Evolutionary conservation across 2,113 vertebrate genomes (phyloP).

Genomic region (Oryzias curvinotus): DNA sequence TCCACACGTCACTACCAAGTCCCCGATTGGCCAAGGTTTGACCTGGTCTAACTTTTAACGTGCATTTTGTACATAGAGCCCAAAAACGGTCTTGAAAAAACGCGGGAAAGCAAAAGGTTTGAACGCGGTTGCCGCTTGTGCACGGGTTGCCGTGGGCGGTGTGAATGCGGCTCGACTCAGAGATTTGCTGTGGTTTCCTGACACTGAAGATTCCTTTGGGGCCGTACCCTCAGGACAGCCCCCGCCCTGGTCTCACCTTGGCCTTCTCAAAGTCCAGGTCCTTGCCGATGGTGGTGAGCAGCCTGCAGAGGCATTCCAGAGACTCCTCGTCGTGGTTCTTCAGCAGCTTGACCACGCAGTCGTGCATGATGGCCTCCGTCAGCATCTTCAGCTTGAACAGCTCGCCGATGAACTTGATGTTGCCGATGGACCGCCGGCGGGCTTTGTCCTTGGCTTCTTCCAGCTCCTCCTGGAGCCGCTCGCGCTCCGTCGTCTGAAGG

Average conservation of each 20-base stretch:
- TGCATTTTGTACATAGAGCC: too few species aligned
- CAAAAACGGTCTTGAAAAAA: too few species aligned
- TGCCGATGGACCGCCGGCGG: slow-evolving; percentile 92
- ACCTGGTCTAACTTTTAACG: too few species aligned
- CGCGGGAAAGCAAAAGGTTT: too few species aligned
- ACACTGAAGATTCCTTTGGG: not conserved
- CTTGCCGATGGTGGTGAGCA: slow-evolving; percentile 96
- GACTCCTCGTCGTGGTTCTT: slow-evolving; percentile 97
- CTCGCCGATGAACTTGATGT: slow-evolving; percentile 97
- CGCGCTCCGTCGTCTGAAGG: slow-evolving; percentile 84
- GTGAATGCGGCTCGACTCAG: too few species aligned
- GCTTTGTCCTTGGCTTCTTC: slow-evolving; percentile 96
- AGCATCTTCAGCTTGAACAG: slow-evolving; percentile 99
- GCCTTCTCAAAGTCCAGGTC: slow-evolving; percentile 98
- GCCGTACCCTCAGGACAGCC: not conserved
- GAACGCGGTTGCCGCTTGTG: too few species aligned
- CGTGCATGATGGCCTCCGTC: slow-evolving; percentile 98
- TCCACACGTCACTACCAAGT: too few species aligned
- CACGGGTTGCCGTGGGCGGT: too few species aligned
- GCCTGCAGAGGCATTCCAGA: slow-evolving; percentile 92
- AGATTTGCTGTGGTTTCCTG: too few species aligned
- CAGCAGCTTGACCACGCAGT: slow-evolving; percentile 96
- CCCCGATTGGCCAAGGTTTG: too few species aligned
- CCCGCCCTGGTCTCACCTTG: slow-evolving; percentile 79
- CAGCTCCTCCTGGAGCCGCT: slow-evolving; percentile 89